Evolutionary conservation across 1,140 invertebrate genomes (phyloP), one percentile per base, ranked within the genome.

Genomic region (Pygmarrhopalites habei): DNA sequence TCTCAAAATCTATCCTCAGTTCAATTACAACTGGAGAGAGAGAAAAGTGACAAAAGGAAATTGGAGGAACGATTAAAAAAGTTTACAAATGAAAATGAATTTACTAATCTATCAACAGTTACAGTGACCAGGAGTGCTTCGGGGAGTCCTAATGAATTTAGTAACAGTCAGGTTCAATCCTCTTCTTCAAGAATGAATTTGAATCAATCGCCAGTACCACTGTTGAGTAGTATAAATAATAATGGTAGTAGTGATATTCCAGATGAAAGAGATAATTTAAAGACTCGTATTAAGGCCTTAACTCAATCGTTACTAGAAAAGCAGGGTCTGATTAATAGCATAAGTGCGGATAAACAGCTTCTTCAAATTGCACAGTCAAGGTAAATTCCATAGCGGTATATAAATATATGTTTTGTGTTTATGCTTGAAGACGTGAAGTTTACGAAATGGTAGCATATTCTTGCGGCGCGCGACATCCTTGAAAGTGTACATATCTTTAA

Each of bases 261-360:
- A 4, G 66, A 60, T 44, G 62, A 67, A 23, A 46, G 39, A 52
- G 66, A 67, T 26, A 66, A 64, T 47, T 39, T 70, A 12, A 55
- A 62, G 61, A 70, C 65, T 7, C 29, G 68, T 44, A 62, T 70
- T 7, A 67, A 53, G 1, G 68, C 68, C 1, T 51, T 70, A 2
- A 62, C 68, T 1, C 68, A 70, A 29, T 55, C 62, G 2, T 46
- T 70, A 15, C 30, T 67, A 1, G 68, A 70, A 26, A 70, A 70
- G 51, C 68, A 70, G 61, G 53, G 52, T 57, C 46, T 65, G 21
- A 67, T 70, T 21, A 70, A 70, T 53, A 63, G 57, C 23, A 46
- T 70, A 14, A 67, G 68, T 58, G 58, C 65, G 1, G 68, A 70
- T 44, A 70, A 70, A 60, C 68, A 70, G 35, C 55, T 70, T 15